Percentiles rank a stretch among this genome's conserved stretches.
Evolutionary conservation across 2,797 vertebrate genomes (phyloP).

Genomic region (Notolabrus celidotus): DNA sequence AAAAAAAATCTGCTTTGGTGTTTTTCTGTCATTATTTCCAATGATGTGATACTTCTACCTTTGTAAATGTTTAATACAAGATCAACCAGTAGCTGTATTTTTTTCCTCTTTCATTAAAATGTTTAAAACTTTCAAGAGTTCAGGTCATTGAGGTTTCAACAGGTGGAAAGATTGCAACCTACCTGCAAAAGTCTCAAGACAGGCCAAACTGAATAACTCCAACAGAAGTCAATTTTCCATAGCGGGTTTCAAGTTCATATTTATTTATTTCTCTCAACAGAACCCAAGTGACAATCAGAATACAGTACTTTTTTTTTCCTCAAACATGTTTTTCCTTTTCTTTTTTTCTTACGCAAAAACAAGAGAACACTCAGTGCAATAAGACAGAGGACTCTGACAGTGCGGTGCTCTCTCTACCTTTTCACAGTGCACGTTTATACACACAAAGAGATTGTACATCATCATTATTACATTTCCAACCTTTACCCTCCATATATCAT

Average conservation of each 20-base stretch:
- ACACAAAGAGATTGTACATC: constrained; percentile 96
- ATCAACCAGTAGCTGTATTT: not conserved
- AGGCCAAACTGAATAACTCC: constrained; percentile 32
- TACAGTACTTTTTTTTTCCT: constrained; percentile 82
- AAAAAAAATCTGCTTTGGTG: not conserved
- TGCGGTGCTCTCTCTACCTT: constrained; percentile 90
- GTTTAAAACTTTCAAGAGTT: not conserved
- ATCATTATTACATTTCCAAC: constrained; percentile 88
- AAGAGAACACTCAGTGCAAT: constrained; percentile 96
- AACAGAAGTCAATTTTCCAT: constrained; percentile 43
- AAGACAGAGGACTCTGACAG: constrained; percentile 96
- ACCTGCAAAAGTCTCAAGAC: constrained; percentile 22
- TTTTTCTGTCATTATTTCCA: constrained; percentile 22
- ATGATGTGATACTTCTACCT: constrained; percentile 25
- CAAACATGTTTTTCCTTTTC: constrained; percentile 71
- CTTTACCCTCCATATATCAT: constrained; percentile 83
- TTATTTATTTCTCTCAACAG: constrained; percentile 87
- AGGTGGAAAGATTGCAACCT: constrained; percentile 2
- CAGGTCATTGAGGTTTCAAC: constrained; percentile 18
- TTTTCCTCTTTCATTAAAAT: constrained; percentile 13
- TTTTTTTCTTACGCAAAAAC: constrained; percentile 78
- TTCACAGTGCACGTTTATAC: constrained; percentile 96
- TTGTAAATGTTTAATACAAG: constrained; percentile 4
- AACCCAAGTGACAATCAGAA: constrained; percentile 88
- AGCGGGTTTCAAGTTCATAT: constrained; percentile 83